Base-by-base conservation (phyloP, 2,797 vertebrate genomes). In the Erethizon dorsatum region DNA sequence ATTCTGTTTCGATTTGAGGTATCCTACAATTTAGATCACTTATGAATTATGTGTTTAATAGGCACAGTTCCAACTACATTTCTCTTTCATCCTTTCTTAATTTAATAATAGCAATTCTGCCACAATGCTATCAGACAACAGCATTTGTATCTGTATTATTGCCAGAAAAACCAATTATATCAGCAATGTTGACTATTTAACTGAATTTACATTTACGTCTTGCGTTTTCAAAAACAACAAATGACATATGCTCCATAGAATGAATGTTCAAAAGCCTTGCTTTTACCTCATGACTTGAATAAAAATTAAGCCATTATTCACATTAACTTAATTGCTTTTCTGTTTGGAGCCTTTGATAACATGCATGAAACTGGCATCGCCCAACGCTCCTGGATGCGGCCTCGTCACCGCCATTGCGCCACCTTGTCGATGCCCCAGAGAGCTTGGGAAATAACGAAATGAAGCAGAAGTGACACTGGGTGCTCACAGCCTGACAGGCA, bases 281-380 rank as follows among this genome's bases (percentile, higher is more conserved):
- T 91, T 92, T 86, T 78, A 56, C 67, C 94, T 90, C 80, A 79
- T 22, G 52, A 31, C 84, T 83, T 83, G 75, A 92, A 83, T 92
- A 77, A 90, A 97, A 92, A 92, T 91, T 50, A 96, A 92, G 37
- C 79, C 78, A 95, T 96, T 94, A 90, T 85, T 93, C 31, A 7
- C 88, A 97, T 95, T 45, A 89, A 65, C 59, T 80, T 97, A 96
- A 96, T 96, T 84, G 94, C 92, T 94, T 87, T 97, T 96, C 92
- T 56, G 5, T 54, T 80, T 54, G 83, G 83, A 50, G 61, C 78
- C 63, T 92, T 92, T 97, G 95, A 96, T 93, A 94, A 91, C 73
- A 13, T 12, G 2, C 15, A 33, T 83, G 83, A 78, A 63, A 31
- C 52, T 24, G 56, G 22, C 41, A 28, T 26, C 24, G 71, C 71